These are phyloP conservation scores for Corythucha ciliata DNA, from an alignment of 2,888 invertebrate species.

Conservation along the genomic window DNA sequence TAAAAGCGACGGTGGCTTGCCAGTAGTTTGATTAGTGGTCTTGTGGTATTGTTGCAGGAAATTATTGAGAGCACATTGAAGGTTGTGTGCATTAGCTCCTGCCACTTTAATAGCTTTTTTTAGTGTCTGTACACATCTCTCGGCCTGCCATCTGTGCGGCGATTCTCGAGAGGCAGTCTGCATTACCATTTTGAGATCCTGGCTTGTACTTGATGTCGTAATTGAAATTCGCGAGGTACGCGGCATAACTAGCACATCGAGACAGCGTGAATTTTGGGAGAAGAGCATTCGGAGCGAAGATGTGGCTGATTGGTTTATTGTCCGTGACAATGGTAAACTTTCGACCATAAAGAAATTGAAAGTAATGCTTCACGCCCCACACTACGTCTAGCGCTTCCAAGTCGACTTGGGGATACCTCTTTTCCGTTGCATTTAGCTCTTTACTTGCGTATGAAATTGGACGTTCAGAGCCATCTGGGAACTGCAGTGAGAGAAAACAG, in stretches of 20 bases:
- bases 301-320: slow-evolving; percentile 37
- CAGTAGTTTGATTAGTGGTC: too few relatives aligned
- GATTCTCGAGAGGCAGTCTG: slow-evolving; percentile 7
- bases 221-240: slow-evolving; percentile 12
- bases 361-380: slow-evolving; percentile 36
- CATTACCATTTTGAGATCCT: slow-evolving; percentile 10
- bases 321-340: slow-evolving; percentile 41
- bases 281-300: slow-evolving; percentile 30
- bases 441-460: slow-evolving; percentile 40
- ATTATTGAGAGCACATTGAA: too few relatives aligned
- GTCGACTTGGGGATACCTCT: slow-evolving; percentile 36
- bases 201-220: slow-evolving; percentile 18
- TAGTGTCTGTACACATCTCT: slow-evolving; percentile 17
- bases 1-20: too few relatives aligned
- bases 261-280: slow-evolving; percentile 18
- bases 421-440: slow-evolving; percentile 37
- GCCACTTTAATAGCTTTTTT: slow-evolving; percentile 5
- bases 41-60: too few relatives aligned
- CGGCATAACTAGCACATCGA: slow-evolving; percentile 14
- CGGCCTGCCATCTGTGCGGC: too few relatives aligned
- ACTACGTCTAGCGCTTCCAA: slow-evolving; percentile 37
- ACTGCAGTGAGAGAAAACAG: slow-evolving; percentile 38
- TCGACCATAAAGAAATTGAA: slow-evolving; percentile 40
- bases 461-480: slow-evolving; percentile 38
- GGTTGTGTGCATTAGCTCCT: too few relatives aligned